A percentile compares a stretch with the other conserved stretches of the same genome.
phyloP scores from a whole-genome alignment of 2,888 invertebrate species.

The Iphiclides podalirius region DNA sequence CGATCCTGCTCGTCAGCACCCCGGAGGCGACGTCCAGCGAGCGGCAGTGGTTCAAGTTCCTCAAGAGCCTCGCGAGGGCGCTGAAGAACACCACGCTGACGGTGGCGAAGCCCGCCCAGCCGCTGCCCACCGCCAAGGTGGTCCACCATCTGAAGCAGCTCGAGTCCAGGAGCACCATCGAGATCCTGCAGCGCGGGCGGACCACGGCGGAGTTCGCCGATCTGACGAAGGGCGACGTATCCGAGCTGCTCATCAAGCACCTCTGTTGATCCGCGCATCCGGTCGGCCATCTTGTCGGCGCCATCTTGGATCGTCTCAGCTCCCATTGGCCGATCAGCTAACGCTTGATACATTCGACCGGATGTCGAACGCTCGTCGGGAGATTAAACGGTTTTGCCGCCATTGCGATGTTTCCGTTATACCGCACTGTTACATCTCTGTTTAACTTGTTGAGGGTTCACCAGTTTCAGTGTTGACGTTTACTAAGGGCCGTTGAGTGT shows the following conservation, averaged over 20 bases:
- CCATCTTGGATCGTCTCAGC: constrained; percentile 24
- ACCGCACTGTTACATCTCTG: no score
- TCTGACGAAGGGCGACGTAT: constrained; percentile 55
- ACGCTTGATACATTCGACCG: no score
- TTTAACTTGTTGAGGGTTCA: no score
- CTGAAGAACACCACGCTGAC: constrained; percentile 53
- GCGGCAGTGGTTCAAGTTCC: constrained; percentile 77
- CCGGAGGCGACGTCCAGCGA: constrained; percentile 67
- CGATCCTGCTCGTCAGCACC: constrained; percentile 52
- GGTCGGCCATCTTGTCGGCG: constrained; percentile 22
- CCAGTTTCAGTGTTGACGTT: no score
- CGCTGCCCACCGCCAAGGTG: constrained; percentile 45
- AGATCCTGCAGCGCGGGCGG: constrained; percentile 65
- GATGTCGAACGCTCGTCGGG: no score
- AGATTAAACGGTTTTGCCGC: no score
- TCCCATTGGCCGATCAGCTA: no score
- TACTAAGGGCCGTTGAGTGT: no score
- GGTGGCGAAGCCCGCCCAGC: constrained; percentile 52
- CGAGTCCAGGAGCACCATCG: constrained; percentile 61
- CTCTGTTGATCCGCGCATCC: constrained; percentile 52
- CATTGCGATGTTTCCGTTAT: no score
- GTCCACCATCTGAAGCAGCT: constrained; percentile 55
- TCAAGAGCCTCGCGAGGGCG: constrained; percentile 70
- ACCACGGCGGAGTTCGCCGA: constrained; percentile 59
- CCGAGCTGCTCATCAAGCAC: constrained; percentile 56